Evolutionary conservation across 2,888 invertebrate species (phyloP).

Genomic region (Alitta virens): DNA sequence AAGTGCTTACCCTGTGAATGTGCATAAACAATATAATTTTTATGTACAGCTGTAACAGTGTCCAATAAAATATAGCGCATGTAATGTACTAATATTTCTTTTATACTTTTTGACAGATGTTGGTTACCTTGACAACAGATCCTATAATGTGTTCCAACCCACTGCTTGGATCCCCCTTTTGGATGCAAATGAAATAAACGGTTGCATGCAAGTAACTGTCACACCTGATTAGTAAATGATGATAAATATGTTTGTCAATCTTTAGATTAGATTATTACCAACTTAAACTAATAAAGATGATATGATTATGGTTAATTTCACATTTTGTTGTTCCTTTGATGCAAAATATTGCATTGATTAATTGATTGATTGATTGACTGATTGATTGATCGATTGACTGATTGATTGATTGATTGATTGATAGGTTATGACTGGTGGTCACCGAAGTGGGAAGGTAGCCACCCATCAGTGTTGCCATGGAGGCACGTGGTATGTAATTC

Average conservation of each 20-base stretch:
- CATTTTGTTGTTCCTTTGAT: too few relatives aligned
- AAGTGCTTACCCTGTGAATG: too few relatives aligned
- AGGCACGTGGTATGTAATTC: slow-evolving; percentile 50
- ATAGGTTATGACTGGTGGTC: slow-evolving; percentile 46
- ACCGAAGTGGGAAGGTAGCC: slow-evolving; percentile 41
- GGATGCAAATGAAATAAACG: slow-evolving; percentile 30
- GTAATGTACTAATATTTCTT: neutral
- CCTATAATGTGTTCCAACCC: slow-evolving; percentile 29
- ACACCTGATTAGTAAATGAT: too few relatives aligned
- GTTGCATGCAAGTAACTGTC: slow-evolving; percentile 40
- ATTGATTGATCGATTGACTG: too few relatives aligned
- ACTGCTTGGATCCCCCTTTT: slow-evolving; percentile 39
- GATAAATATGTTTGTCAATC: too few relatives aligned
- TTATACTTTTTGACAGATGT: slow-evolving; percentile 20
- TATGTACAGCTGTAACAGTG: too few relatives aligned
- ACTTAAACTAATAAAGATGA: too few relatives aligned
- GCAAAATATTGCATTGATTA: neutral
- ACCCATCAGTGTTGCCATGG: slow-evolving; percentile 46
- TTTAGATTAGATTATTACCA: too few relatives aligned
- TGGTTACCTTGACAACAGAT: slow-evolving; percentile 30
- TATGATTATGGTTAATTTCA: too few relatives aligned
- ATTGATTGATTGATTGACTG: too few relatives aligned
- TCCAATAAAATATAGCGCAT: neutral
- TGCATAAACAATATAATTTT: too few relatives aligned
- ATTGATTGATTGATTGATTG: neutral